Conservation (phyloP, 2,888 invertebrate species). For the Megaustenia siamemsis region DNA sequence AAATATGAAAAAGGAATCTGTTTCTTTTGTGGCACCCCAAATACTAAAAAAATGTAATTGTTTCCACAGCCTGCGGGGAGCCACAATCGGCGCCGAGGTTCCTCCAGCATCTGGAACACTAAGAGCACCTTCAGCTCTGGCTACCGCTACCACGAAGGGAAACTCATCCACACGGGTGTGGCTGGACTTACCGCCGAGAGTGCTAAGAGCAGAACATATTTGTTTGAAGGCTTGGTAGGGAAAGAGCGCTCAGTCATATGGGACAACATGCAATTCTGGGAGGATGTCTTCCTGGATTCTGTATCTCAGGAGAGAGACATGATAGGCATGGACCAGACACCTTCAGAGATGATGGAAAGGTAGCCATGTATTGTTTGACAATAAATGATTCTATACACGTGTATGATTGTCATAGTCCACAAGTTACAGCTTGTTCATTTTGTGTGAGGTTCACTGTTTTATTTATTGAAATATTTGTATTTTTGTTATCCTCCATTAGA, state of each 20-base stretch:
- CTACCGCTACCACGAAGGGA: conserved; percentile 92
- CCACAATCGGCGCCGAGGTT: conserved; percentile 86
- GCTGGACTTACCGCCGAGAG: conserved; percentile 88
- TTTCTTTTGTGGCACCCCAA: too few species aligned
- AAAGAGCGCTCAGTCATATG: conserved; percentile 93
- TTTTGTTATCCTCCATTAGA: too few species aligned
- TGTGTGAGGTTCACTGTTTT: too few species aligned
- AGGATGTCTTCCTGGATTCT: conserved; percentile 98
- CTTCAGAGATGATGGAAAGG: conserved; percentile 99
- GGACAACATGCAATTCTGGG: conserved; percentile 97
- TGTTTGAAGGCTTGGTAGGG: conserved; percentile 88
- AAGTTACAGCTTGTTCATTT: too few species aligned
- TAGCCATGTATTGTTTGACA: too few species aligned
- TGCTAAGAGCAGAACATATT: conserved; percentile 92
- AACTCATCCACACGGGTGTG: conserved; percentile 85
- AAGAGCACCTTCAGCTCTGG: conserved; percentile 93
- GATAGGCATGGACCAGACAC: conserved; percentile 99
- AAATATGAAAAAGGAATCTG: too few species aligned
- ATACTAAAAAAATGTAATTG: not conserved
- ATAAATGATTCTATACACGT: too few species aligned
- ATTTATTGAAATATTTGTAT: too few species aligned
- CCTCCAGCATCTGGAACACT: conserved; percentile 93
- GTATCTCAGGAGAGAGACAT: conserved; percentile 98
- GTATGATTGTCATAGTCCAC: too few species aligned
- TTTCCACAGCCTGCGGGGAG: not conserved